phyloP scores from a whole-genome alignment of 1,140 invertebrate species.

The Brachionus sp. region DNA sequence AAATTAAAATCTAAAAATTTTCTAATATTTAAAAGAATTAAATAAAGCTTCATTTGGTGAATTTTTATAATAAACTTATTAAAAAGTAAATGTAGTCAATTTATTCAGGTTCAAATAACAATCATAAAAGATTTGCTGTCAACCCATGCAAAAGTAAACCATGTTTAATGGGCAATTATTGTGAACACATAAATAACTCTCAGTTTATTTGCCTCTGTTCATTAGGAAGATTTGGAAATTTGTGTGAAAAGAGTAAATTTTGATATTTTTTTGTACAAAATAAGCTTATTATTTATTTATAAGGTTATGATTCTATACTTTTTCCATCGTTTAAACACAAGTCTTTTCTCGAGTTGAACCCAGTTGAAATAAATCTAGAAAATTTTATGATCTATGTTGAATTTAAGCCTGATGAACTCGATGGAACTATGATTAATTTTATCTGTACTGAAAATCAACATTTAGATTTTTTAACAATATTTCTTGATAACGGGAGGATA shows the following conservation, averaged over 20 bases:
- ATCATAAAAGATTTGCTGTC: neutral
- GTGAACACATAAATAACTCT: slow-evolving; percentile 48
- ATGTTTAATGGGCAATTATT: neutral
- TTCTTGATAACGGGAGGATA: neutral
- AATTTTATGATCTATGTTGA: neutral
- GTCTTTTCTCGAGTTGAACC: neutral
- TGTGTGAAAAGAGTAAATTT: slow-evolving; percentile 13
- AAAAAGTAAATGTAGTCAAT: neutral
- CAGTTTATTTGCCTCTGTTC: slow-evolving; percentile 53
- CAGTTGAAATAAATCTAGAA: neutral
- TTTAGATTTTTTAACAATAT: neutral
- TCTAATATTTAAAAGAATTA: neutral
- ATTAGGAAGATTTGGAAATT: neutral
- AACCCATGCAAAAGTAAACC: slow-evolving; percentile 15
- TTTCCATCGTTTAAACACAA: neutral
- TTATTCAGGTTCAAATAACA: neutral
- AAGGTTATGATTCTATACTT: neutral
- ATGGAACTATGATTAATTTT: neutral
- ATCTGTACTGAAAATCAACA: neutral
- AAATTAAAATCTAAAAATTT: neutral
- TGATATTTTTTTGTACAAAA: neutral
- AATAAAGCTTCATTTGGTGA: neutral
- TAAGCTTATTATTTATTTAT: neutral
- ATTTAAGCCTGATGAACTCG: neutral
- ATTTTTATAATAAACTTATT: neutral